phyloP scores from a whole-genome alignment of 2,888 invertebrate genomes.

The Nomada hirtipes region DNA sequence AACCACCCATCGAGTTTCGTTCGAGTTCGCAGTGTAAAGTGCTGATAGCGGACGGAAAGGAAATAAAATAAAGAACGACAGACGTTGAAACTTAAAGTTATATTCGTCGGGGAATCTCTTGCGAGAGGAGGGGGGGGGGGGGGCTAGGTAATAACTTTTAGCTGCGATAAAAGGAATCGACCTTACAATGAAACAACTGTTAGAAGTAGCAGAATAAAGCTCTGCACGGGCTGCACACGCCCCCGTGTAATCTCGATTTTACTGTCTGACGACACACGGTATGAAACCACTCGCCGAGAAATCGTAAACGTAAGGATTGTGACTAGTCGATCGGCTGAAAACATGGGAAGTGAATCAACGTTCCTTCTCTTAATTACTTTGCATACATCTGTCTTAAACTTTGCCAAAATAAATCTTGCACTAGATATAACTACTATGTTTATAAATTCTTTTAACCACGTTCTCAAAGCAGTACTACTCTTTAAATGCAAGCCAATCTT shows the following conservation, averaged over 20 bases:
- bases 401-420: not conserved
- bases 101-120: constrained; percentile 34
- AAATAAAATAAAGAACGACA: constrained; percentile 35
- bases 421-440: too few species aligned
- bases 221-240: constrained; percentile 35
- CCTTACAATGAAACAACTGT: constrained; percentile 56
- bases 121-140: constrained; percentile 19
- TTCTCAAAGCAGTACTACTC: too few species aligned
- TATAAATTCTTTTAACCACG: too few species aligned
- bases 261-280: constrained; percentile 68
- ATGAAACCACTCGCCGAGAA: constrained; percentile 2
- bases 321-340: not conserved
- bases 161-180: constrained; percentile 73
- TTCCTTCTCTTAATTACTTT: not conserved
- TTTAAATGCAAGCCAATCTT: too few species aligned
- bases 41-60: not conserved
- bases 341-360: not conserved
- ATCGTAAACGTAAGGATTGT: not conserved
- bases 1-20: not conserved
- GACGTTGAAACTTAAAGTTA: constrained; percentile 32
- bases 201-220: constrained; percentile 41
- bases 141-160: constrained; percentile 66
- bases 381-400: not conserved
- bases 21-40: not conserved
- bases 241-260: constrained; percentile 69